Evolutionary conservation across 2,797 vertebrate species (phyloP).

Genomic region (Hipposideros larvatus): DNA sequence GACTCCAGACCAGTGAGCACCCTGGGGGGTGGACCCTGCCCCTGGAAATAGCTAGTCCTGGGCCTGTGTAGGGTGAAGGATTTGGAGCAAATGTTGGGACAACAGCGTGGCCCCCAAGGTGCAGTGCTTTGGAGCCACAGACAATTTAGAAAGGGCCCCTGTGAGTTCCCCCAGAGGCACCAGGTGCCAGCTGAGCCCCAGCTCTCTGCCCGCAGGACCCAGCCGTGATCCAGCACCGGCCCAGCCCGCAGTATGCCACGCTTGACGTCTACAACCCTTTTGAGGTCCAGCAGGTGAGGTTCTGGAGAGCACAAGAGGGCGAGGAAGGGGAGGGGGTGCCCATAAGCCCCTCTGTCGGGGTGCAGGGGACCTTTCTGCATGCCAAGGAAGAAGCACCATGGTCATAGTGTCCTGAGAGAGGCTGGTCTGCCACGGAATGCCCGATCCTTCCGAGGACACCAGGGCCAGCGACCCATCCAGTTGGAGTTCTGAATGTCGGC

Average conservation of each 20-base stretch:
- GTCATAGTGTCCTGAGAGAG: not conserved
- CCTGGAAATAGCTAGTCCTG: not conserved
- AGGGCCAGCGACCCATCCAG: not conserved
- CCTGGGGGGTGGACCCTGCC: not conserved
- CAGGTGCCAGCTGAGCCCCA: conserved; percentile 60
- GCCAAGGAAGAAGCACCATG: not conserved
- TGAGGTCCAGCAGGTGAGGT: conserved; percentile 90
- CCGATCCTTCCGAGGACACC: not conserved
- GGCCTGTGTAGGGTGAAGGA: not conserved
- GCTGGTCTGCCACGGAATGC: not conserved
- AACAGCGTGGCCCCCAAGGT: not conserved
- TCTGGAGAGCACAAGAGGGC: too few species aligned
- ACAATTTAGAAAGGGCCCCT: not conserved
- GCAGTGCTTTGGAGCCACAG: not conserved
- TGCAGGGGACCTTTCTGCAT: not conserved
- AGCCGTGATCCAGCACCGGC: conserved; percentile 92
- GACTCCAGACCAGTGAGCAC: not conserved
- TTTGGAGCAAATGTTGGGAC: not conserved
- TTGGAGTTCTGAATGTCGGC: not conserved
- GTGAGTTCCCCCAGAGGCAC: not conserved
- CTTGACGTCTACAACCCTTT: conserved; percentile 98
- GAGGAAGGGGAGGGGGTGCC: not conserved
- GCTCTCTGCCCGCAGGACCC: conserved; percentile 91
- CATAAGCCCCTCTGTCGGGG: not conserved
- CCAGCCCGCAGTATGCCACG: conserved; percentile 92